These are phyloP conservation scores for Morone saxatilis DNA, from an alignment of 2,113 vertebrate genomes.

Conservation along the genomic window DNA sequence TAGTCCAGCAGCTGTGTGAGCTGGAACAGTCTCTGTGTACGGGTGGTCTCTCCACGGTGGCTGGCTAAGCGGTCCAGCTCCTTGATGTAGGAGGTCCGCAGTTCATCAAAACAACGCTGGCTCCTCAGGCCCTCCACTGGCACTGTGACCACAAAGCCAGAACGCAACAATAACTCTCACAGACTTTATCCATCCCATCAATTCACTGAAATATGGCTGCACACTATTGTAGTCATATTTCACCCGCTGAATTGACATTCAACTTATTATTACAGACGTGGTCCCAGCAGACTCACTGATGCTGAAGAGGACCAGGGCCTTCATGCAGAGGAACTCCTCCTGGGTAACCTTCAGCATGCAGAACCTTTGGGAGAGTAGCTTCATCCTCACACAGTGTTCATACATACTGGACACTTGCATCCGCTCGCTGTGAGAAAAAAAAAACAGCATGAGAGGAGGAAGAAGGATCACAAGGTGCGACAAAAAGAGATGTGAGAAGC, in stretches of 20 bases:
- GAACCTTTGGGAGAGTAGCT: constrained; percentile 92
- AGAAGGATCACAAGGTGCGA: constrained; percentile 22
- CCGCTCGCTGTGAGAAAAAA: constrained; percentile 85
- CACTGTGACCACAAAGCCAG: constrained; percentile 84
- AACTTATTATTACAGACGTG: constrained; percentile 20
- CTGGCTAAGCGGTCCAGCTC: constrained; percentile 95
- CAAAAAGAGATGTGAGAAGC: constrained; percentile 22
- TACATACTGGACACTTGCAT: constrained; percentile 98
- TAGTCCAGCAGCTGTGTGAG: constrained; percentile 97
- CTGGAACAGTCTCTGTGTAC: constrained; percentile 93
- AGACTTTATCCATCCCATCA: constrained; percentile 59
- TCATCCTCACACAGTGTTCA: constrained; percentile 94
- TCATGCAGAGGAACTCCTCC: constrained; percentile 98
- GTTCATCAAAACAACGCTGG: constrained; percentile 95
- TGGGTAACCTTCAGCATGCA: constrained; percentile 93
- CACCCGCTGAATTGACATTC: constrained; percentile 36
- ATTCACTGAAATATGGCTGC: constrained; percentile 34
- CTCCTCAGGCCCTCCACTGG: constrained; percentile 95
- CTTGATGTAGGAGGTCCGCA: constrained; percentile 97
- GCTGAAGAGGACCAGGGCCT: constrained; percentile 96
- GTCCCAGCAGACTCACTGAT: constrained; percentile 86
- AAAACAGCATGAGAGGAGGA: constrained; percentile 18
- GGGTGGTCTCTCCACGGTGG: constrained; percentile 91
- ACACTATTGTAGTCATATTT: constrained; percentile 50
- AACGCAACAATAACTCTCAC: constrained; percentile 70